Percentiles rank a stretch among this genome's conserved stretches.
Evolutionary conservation across 1,140 invertebrate species (phyloP).

Genomic region (Eupeodes corollae): DNA sequence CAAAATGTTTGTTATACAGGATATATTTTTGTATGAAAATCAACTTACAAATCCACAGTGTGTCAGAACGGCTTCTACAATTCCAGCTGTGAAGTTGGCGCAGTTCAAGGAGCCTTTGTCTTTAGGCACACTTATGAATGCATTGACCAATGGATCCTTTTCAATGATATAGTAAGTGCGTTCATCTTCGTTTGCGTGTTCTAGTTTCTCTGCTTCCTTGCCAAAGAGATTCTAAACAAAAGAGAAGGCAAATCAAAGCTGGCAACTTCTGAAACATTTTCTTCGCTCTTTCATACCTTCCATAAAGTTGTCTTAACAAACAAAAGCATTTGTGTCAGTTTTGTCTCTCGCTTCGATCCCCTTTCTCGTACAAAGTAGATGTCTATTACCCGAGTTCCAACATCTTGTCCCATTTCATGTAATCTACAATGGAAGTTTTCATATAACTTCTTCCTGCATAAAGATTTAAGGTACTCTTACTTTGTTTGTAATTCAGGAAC

Average conservation of each 20-base stretch:
- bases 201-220: conserved; percentile 95
- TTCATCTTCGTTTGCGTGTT: conserved; percentile 97
- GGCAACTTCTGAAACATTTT: too few species aligned
- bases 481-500: conserved; percentile 78
- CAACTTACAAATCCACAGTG: conserved; percentile 89
- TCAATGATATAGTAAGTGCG: conserved; percentile 97
- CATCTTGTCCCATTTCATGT: conserved; percentile 86
- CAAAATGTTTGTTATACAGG: background rate
- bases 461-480: conserved; percentile 8
- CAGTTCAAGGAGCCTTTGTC: conserved; percentile 96
- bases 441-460: background rate
- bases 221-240: conserved; percentile 77
- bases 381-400: conserved; percentile 87
- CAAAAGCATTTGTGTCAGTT: conserved; percentile 85
- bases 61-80: conserved; percentile 90
- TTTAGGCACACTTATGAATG: conserved; percentile 94
- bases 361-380: conserved; percentile 87
- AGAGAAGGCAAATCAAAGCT: background rate
- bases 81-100: conserved; percentile 96
- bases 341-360: conserved; percentile 89
- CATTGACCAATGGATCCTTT: conserved; percentile 91
- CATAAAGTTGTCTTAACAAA: conserved; percentile 95
- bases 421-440: conserved; percentile 49
- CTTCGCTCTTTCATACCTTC: conserved; percentile 55
- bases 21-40: too few species aligned